phyloP scores from a whole-genome alignment of 2,888 invertebrate genomes.

The Standfussiana lucernea region DNA sequence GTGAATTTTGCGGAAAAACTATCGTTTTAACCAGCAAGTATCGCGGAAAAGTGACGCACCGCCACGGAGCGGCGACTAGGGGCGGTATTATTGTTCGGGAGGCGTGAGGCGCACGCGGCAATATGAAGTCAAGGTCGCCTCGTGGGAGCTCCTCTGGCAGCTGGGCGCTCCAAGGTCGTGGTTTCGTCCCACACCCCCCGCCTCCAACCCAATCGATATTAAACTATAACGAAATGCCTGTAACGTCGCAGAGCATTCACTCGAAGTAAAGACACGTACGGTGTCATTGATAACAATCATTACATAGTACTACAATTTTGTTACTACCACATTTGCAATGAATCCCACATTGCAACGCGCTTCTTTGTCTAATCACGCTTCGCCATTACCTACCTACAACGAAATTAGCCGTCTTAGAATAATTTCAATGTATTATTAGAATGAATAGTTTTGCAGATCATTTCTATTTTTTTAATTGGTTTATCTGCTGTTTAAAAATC shows the following conservation, averaged over 20 bases:
- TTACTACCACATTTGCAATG: neutral
- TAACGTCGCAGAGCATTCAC: constrained; percentile 16
- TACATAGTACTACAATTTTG: constrained; percentile 10
- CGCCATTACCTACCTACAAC: neutral
- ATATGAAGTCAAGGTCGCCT: constrained; percentile 80
- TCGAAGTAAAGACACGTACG: neutral
- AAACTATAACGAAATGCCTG: constrained; percentile 64
- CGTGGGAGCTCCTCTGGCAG: constrained; percentile 75
- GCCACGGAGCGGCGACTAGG: constrained; percentile 61
- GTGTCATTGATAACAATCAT: constrained; percentile 25
- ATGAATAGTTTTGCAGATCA: neutral
- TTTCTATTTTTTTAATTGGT: constrained; percentile 4
- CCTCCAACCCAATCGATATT: constrained; percentile 76
- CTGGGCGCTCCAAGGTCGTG: constrained; percentile 78
- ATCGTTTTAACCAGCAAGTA: constrained; percentile 37
- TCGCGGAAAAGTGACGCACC: constrained; percentile 50
- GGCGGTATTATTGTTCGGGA: constrained; percentile 71
- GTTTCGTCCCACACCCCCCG: constrained; percentile 66
- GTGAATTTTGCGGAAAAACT: constrained; percentile 33
- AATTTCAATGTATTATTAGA: neutral
- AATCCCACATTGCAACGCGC: neutral
- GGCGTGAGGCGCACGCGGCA: constrained; percentile 69
- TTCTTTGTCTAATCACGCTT: constrained; percentile 23
- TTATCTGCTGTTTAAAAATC: neutral
- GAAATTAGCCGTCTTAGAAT: constrained; percentile 30